phyloP scores from a whole-genome alignment of 2,797 vertebrate species.

The Toxotes lorentzi region DNA sequence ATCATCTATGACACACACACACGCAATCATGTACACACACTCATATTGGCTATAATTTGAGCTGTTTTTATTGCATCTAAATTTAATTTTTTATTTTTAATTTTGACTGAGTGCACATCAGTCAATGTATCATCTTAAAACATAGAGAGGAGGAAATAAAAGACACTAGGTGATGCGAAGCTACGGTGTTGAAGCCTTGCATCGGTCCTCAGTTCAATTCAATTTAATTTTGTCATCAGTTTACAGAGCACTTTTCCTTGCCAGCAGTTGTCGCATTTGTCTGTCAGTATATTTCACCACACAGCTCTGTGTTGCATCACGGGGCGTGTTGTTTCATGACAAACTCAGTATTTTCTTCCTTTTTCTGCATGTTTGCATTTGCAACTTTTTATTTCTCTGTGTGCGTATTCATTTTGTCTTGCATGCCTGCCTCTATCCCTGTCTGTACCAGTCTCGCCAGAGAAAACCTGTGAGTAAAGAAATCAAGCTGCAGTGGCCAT shows the following conservation, averaged over 20 bases:
- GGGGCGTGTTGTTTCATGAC: neutral
- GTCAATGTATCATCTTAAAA: too few species aligned
- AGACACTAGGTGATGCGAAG: too few species aligned
- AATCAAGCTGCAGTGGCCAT: neutral
- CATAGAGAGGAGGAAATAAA: too few species aligned
- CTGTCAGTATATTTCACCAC: neutral
- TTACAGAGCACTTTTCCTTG: neutral
- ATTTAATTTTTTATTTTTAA: too few species aligned
- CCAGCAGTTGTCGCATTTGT: neutral
- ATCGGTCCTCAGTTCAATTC: too few species aligned
- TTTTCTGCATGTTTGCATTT: slow-evolving; percentile 33
- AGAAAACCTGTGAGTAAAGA: slow-evolving; percentile 77
- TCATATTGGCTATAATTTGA: neutral
- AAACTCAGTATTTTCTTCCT: neutral
- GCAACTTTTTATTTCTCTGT: slow-evolving; percentile 28
- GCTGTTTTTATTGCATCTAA: too few species aligned
- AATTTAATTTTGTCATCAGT: neutral
- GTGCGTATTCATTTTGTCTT: slow-evolving; percentile 48
- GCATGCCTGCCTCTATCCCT: slow-evolving; percentile 66
- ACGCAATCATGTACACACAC: neutral
- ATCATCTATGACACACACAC: neutral
- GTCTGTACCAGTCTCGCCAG: slow-evolving; percentile 49
- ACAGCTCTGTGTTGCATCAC: neutral
- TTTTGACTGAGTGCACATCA: too few species aligned
- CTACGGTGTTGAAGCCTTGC: too few species aligned